Base-by-base conservation (phyloP, 2,797 vertebrate species). In the Kryptopterus vitreolus region DNA sequence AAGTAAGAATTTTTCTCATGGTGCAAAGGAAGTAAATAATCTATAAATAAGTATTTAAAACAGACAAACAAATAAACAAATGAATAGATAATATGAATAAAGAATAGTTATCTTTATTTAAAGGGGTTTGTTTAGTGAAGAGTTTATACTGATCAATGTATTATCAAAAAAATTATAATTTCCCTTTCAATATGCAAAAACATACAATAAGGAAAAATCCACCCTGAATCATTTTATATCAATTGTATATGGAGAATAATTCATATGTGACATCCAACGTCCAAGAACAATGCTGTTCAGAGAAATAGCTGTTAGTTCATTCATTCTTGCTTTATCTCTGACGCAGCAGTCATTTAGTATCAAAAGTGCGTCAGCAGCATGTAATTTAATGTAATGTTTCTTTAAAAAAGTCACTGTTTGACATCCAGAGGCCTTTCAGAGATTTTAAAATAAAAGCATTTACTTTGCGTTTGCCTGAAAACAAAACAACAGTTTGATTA, bases 391-490 rank as follows among this genome's bases (percentile, higher is more conserved):
- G 18, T 3, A 43, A 8, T 18, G 15, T 53, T 72, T 38, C 12
- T 16, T 72, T 72, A 6, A 73, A 29, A 38, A 71, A 50, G 3
- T 35, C 12, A 48, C 50, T n/a, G 53, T 58, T 31, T 53, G 48
- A 38, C 15, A n/a, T 33, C 15, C 13, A 43, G 73, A 71, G 26
- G 26, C 77, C 26, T 35, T 8, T 35, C 52, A 38, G 15, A 65
- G 11, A 38, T 50, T 24, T 11, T 65, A 43, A 74, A 72, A 33
- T 62, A 3, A 46, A 80, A 26, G 48, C 24, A 65, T 65, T 63
- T 71, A 7, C 50, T 12, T 8, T 48, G 20, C 20, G 48, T 61
- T n/a, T 50, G 1, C 48, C 18, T 38, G 6, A 71, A 71, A 70
- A 35, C 0, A 33, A 71, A 79, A 61, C 20, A 35, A 3, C 24